Evolutionary conservation across 2,888 invertebrate genomes (phyloP).

Genomic region (Ormyrus thymus): DNA sequence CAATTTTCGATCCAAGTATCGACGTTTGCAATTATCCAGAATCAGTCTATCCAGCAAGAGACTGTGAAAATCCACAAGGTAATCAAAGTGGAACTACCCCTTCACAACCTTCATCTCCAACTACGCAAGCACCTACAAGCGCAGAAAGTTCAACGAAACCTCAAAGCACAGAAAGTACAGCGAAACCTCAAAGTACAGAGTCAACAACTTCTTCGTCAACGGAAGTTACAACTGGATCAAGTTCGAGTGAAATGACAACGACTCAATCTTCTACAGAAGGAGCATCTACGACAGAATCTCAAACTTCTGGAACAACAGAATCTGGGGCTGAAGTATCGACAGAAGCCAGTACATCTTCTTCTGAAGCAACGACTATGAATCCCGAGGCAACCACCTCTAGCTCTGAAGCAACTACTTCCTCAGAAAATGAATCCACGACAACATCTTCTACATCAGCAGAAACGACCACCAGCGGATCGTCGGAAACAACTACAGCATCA

Average conservation of each 20-base stretch:
- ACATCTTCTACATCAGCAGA: constrained; percentile 35
- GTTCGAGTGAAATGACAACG: background rate
- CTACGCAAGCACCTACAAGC: constrained; percentile 47
- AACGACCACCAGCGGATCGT: constrained; percentile 3
- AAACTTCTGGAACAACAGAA: constrained; percentile 49
- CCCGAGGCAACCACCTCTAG: constrained; percentile 14
- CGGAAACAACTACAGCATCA: constrained; percentile 18
- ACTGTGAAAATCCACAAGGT: constrained; percentile 59
- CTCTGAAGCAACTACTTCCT: constrained; percentile 42
- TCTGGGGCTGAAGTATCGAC: constrained; percentile 53
- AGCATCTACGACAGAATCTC: constrained; percentile 21
- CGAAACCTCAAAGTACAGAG: constrained; percentile 19
- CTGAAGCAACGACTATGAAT: background rate
- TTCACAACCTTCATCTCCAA: constrained; percentile 21
- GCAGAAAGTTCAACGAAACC: constrained; percentile 34
- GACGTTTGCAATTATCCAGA: constrained; percentile 82
- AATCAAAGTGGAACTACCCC: constrained; percentile 22
- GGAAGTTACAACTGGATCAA: background rate
- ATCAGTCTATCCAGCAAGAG: constrained; percentile 78
- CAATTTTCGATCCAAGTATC: constrained; percentile 83
- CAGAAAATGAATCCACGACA: constrained; percentile 42
- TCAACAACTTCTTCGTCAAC: constrained; percentile 10
- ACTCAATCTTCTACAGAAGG: constrained; percentile 43
- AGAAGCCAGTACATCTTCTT: background rate
- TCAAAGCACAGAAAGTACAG: constrained; percentile 9